A percentile compares a stretch with the other conserved stretches of the same genome.
Evolutionary conservation across 2,888 invertebrate species (phyloP).

Genomic region (Nebria brevicollis): DNA sequence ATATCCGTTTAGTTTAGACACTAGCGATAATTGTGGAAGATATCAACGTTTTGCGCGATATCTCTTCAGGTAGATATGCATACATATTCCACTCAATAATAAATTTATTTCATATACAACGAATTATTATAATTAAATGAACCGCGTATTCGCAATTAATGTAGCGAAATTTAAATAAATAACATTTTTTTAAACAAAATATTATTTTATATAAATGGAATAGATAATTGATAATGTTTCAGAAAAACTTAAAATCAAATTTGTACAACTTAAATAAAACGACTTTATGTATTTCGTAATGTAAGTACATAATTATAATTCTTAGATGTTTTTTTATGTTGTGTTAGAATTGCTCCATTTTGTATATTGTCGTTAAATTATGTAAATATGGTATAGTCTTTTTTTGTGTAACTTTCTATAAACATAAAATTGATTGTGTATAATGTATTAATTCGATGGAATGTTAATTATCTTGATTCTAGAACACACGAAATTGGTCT

Average conservation of each 20-base stretch:
- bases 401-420: too few relatives aligned
- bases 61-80: conserved; percentile 26
- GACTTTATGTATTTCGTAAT: too few relatives aligned
- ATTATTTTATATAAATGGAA: too few relatives aligned
- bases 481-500: background rate
- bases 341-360: background rate
- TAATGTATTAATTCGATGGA: too few relatives aligned
- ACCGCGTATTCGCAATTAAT: background rate
- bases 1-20: conserved; percentile 44
- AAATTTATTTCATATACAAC: conserved; percentile 12
- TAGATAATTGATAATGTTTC: too few relatives aligned
- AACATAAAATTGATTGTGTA: too few relatives aligned
- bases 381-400: background rate
- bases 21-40: conserved; percentile 40
- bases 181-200: too few relatives aligned
- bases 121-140: conserved; percentile 13
- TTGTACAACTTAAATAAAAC: too few relatives aligned
- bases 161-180: background rate
- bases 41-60: conserved; percentile 16
- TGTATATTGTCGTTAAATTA: background rate
- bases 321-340: background rate
- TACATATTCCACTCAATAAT: background rate
- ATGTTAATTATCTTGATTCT: too few relatives aligned
- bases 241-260: too few relatives aligned
- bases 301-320: too few relatives aligned